Evolutionary conservation across 1,140 invertebrate species (phyloP), one percentile per base, ranked within the genome.

Genomic region (Pogonognathellus flavescens): DNA sequence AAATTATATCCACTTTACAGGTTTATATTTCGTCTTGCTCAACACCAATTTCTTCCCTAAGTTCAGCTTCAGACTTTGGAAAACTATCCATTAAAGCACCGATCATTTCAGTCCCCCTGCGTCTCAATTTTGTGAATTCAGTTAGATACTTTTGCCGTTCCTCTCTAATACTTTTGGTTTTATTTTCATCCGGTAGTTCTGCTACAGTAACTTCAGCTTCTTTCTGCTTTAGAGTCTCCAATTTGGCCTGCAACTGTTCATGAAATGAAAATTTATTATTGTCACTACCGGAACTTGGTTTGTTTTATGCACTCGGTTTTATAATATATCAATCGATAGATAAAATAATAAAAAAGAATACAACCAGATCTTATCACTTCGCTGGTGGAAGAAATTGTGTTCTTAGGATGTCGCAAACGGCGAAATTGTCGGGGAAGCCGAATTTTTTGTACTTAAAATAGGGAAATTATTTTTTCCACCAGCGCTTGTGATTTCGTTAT

Each of bases 1-100:
- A 41, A 41, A 41, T n/a, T n/a, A 41, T 41, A 41, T 41, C 31
- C 31, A n/a, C n/a, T n/a, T n/a, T 41, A 41, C 1, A 41, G 31
- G 31, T 41, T 66, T 66, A 66, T 25, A 66, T 25, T 14, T 25
- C 62, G 9, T 66, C 62, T 25, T 66, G 20, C 20, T 66, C 62
- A 31, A 66, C 25, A 25, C 62, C 62, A 5, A 66, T 66, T 66
- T 66, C 62, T 25, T 66, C 62, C 1, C 62, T 20, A 25, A 66
- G 14, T 1, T 8, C 5, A 6, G 22, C 25, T 5, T 66, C 62
- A 11, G 62, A 66, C 22, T 66, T 9, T 5, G 62, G 62, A 14
- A 25, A 66, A 66, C 25, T 66, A 13, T 66, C 62, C 62, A 66
- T 66, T 13, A 66, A 25, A 3, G 62, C 25, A 25, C 25, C 25